Conservation (phyloP, 2,113 vertebrate species). For the Sclerurus mexicanus region DNA sequence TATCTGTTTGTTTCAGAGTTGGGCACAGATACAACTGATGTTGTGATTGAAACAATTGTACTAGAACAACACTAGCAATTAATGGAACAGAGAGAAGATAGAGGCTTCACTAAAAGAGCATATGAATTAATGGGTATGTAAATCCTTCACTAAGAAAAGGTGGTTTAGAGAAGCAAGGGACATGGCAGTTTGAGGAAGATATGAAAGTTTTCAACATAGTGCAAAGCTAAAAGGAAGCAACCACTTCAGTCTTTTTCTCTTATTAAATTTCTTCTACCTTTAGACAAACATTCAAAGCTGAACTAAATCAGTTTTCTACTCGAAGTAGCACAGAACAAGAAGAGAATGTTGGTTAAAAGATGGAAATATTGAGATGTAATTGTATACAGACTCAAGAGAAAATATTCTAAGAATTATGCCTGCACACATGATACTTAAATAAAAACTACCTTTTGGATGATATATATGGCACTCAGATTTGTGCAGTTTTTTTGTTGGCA, state of each 20-base stretch:
- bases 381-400: not conserved
- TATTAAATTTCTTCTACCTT: not conserved
- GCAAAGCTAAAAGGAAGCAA: not conserved
- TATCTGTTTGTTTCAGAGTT: not conserved
- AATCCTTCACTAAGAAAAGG: not conserved
- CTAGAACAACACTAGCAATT: not conserved
- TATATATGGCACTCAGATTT: not conserved
- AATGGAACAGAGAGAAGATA: not conserved
- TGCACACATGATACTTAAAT: not conserved
- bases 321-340: not conserved
- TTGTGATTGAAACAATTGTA: not conserved
- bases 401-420: not conserved
- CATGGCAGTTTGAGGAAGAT: not conserved
- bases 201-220: not conserved
- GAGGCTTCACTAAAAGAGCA: not conserved
- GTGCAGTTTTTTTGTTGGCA: not conserved
- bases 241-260: not conserved
- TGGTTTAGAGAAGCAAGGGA: not conserved
- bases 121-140: not conserved
- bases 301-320: not conserved
- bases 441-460: not conserved
- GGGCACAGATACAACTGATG: not conserved
- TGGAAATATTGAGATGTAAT: not conserved
- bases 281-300: not conserved
- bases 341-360: not conserved